A percentile compares a stretch with the other conserved stretches of the same genome.
These are phyloP conservation scores for Antitype chi DNA, from an alignment of 2,888 invertebrate species.

Conservation along the genomic window DNA sequence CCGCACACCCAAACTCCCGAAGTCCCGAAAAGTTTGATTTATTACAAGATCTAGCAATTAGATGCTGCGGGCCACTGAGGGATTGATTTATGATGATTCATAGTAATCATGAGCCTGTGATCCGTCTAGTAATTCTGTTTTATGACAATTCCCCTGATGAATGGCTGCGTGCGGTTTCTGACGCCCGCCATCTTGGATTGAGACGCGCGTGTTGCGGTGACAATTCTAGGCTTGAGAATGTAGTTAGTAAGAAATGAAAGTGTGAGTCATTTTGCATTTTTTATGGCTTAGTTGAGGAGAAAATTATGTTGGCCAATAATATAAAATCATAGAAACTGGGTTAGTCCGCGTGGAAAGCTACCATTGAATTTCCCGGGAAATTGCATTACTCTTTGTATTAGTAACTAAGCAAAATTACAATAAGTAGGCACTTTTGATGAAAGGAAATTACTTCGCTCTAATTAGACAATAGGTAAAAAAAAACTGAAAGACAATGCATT, in stretches of 20 bases:
- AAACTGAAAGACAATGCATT: not conserved
- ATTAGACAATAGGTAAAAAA: not conserved
- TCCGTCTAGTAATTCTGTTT: constrained; percentile 85
- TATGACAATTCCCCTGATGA: constrained; percentile 83
- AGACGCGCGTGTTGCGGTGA: constrained; percentile 74
- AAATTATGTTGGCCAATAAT: not conserved
- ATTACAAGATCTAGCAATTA: constrained; percentile 87
- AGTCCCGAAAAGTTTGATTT: constrained; percentile 87
- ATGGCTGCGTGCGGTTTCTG: constrained; percentile 80
- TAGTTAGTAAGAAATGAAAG: constrained; percentile 34
- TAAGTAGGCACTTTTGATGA: not conserved
- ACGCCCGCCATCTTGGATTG: constrained; percentile 84
- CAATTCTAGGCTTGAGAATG: constrained; percentile 58
- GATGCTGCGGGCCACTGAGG: constrained; percentile 85
- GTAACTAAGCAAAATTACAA: not conserved
- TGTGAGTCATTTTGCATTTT: constrained; percentile 5
- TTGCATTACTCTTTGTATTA: not conserved
- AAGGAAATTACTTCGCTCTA: not conserved
- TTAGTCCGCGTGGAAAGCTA: not conserved
- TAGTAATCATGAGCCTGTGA: constrained; percentile 85
- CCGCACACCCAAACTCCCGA: constrained; percentile 80
- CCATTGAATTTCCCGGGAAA: not conserved
- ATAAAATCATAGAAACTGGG: not conserved
- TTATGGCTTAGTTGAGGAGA: constrained; percentile 15
- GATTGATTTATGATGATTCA: constrained; percentile 89